A percentile compares a stretch with the other conserved stretches of the same genome.
These are phyloP conservation scores for Cossypha niveicapilla DNA, from an alignment of 2,797 vertebrate genomes.

Conservation along the genomic window DNA sequence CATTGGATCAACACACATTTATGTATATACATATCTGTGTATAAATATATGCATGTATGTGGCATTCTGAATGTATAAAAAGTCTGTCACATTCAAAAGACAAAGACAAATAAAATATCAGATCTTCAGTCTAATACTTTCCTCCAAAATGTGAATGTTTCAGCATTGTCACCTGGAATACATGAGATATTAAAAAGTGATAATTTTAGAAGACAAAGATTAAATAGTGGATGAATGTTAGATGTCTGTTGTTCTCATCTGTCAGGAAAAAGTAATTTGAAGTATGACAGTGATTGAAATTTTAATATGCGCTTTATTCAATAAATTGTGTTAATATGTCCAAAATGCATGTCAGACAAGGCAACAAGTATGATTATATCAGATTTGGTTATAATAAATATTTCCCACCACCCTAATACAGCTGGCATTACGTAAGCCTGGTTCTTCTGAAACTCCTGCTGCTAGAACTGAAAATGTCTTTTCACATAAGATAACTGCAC, in stretches of 20 bases:
- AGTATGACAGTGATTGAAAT: neutral
- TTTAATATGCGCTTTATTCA: neutral
- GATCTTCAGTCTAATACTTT: neutral
- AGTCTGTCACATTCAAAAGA: neutral
- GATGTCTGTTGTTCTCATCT: neutral
- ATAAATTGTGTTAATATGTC: neutral
- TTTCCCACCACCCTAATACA: neutral
- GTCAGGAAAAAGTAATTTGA: neutral
- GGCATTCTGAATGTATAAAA: neutral
- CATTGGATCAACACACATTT: neutral
- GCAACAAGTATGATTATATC: neutral
- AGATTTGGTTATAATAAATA: neutral
- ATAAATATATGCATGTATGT: neutral
- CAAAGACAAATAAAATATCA: neutral
- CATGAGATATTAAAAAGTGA: constrained; percentile 11
- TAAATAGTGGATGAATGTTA: neutral
- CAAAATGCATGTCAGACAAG: neutral
- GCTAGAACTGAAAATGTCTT: neutral
- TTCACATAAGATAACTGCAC: neutral
- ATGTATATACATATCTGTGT: no score
- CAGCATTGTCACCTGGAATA: neutral
- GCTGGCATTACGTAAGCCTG: rapidly evolving
- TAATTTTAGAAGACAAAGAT: neutral
- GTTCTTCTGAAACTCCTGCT: neutral
- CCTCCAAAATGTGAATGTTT: neutral